Percentiles rank a stretch among this genome's conserved stretches.
Conservation (phyloP, 2,888 invertebrate species). For the Brachycybe producta region DNA sequence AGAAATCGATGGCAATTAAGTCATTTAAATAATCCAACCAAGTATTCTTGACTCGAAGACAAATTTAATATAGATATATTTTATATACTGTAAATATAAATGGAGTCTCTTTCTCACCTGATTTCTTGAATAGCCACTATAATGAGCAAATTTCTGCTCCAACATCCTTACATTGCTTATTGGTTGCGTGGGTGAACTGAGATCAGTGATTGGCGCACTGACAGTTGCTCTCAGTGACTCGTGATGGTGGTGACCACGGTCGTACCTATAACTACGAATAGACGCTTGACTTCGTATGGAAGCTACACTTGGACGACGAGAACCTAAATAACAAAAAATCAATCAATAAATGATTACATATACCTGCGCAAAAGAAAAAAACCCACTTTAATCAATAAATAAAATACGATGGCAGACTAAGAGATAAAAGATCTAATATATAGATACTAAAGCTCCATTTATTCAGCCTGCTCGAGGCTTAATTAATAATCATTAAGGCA, state of each 20-base stretch:
- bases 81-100: constrained; percentile 2
- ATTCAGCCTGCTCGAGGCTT: no score
- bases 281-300: constrained; percentile 13
- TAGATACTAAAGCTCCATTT: no score
- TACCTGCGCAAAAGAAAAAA: no score
- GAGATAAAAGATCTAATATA: no score
- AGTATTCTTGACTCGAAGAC: no score
- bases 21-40: not conserved
- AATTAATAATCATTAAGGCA: no score
- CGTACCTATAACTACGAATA: constrained; percentile 11
- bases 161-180: constrained; percentile 11
- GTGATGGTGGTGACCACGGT: constrained; percentile 10
- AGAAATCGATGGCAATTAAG: not conserved
- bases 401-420: no score
- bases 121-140: constrained; percentile 3
- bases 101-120: constrained; percentile 12
- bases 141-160: constrained; percentile 16
- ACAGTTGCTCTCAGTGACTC: constrained; percentile 10
- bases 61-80: not conserved
- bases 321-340: constrained; percentile 4
- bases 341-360: not conserved
- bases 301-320: constrained; percentile 12
- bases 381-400: not conserved
- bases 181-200: constrained; percentile 13
- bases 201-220: constrained; percentile 10